Conservation (phyloP, 2,113 vertebrate genomes). For the Nycticorax nycticorax region DNA sequence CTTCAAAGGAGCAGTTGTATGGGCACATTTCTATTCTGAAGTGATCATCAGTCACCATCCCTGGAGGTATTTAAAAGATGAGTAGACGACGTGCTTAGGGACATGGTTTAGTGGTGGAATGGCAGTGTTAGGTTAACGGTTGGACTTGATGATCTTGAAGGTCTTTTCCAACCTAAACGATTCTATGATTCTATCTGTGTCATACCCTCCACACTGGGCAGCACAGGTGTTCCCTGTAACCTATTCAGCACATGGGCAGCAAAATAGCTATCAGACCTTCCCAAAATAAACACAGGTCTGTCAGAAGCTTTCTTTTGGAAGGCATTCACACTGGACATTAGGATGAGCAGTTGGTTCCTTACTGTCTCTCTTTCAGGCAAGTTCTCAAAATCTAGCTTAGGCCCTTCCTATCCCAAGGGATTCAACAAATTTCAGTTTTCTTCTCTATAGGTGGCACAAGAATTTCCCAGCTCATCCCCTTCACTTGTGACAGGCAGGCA, state of each 20-base stretch:
- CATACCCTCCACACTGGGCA: neutral
- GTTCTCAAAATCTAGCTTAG: neutral
- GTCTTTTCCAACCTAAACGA: too few species aligned
- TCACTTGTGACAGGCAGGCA: neutral
- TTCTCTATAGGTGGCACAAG: neutral
- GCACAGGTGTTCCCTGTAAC: neutral
- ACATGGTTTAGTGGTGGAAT: too few species aligned
- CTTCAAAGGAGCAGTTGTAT: neutral
- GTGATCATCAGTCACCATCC: neutral
- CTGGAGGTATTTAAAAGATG: too few species aligned
- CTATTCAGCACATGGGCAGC: neutral
- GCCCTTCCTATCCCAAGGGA: neutral
- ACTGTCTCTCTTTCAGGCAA: neutral
- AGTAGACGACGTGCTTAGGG: too few species aligned
- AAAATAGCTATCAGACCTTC: neutral
- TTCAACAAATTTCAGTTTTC: neutral
- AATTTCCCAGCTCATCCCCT: neutral
- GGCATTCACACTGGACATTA: neutral
- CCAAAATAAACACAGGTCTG: conserved; percentile 38
- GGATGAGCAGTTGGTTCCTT: neutral
- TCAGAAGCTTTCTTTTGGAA: neutral
- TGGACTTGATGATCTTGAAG: too few species aligned
- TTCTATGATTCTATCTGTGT: neutral
- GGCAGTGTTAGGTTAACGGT: too few species aligned
- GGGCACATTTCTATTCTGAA: neutral